A percentile compares a stretch with the other conserved stretches of the same genome.
Evolutionary conservation across 1,140 invertebrate species (phyloP).

Genomic region (Drosophila parabipectinata): DNA sequence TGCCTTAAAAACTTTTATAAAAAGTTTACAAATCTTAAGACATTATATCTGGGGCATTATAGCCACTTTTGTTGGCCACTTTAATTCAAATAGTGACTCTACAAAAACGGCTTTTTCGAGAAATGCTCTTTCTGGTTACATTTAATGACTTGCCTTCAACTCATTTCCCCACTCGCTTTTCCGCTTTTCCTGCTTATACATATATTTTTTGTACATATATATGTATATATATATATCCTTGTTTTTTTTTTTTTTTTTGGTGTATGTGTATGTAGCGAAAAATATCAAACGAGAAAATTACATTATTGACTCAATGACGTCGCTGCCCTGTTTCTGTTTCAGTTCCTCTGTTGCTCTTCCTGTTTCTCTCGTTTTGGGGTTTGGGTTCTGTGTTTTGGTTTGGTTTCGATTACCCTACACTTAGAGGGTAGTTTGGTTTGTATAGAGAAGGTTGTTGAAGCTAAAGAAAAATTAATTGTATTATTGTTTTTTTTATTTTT

Average conservation of each 20-base stretch:
- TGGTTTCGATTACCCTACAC: background rate
- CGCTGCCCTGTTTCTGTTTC: constrained; percentile 26
- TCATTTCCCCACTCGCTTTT: constrained; percentile 1
- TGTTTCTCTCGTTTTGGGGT: constrained; percentile 32
- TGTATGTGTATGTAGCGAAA: constrained; percentile 18
- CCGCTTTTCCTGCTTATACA: background rate
- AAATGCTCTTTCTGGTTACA: constrained; percentile 20
- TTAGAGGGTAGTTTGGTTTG: background rate
- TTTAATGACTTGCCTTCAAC: constrained; percentile 27
- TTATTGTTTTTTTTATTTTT: too few relatives aligned
- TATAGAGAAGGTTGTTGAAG: background rate
- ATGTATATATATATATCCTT: background rate
- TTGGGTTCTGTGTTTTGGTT: constrained; percentile 26
- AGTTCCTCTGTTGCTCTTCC: constrained; percentile 29
- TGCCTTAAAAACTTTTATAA: too few relatives aligned
- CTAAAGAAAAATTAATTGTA: too few relatives aligned
- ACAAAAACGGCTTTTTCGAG: constrained; percentile 1
- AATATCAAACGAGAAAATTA: constrained; percentile 75
- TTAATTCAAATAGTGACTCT: constrained; percentile 2
- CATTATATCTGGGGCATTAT: background rate
- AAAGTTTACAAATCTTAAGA: too few relatives aligned
- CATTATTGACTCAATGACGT: constrained; percentile 74
- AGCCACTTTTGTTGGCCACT: background rate
- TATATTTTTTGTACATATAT: background rate
- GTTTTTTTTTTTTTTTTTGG: background rate